A percentile compares a stretch with the other conserved stretches of the same genome.
Evolutionary conservation across 2,797 vertebrate species (phyloP).

Genomic region (Threskiornis aethiopicus): DNA sequence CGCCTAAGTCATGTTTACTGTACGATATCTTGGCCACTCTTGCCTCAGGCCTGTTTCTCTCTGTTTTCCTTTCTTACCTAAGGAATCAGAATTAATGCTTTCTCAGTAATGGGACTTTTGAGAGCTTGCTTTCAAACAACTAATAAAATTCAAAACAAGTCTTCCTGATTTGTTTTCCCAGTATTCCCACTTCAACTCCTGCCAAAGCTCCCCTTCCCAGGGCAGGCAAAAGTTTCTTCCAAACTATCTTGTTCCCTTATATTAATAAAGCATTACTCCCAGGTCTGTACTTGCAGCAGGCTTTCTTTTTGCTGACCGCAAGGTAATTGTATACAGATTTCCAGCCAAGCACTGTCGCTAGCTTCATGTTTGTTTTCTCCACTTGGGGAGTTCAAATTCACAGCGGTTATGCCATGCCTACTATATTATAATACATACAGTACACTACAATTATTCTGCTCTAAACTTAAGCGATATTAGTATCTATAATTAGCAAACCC

Average conservation of each 20-base stretch:
- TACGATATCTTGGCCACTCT: not conserved
- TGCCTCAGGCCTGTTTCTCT: constrained; percentile 1
- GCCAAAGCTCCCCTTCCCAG: constrained; percentile 19
- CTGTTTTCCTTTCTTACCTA: not conserved
- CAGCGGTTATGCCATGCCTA: not conserved
- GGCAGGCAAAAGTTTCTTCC: not conserved
- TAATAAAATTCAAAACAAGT: constrained; percentile 28
- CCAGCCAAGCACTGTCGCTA: not conserved
- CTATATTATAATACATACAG: not conserved
- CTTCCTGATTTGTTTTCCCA: not conserved
- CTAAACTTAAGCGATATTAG: not conserved
- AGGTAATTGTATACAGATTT: not conserved
- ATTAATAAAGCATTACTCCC: not conserved
- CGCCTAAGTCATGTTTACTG: not conserved
- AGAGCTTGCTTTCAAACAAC: constrained; percentile 20
- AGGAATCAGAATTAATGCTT: not conserved
- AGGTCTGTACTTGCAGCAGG: not conserved
- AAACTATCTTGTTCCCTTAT: not conserved
- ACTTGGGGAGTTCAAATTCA: not conserved
- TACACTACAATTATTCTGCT: not conserved
- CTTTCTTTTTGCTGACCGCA: not conserved
- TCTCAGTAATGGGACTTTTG: not conserved
- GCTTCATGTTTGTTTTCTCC: not conserved
- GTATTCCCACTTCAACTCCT: not conserved
- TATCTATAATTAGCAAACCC: not conserved